phyloP scores from a whole-genome alignment of 2,113 vertebrate genomes.

The Cairina moschata region DNA sequence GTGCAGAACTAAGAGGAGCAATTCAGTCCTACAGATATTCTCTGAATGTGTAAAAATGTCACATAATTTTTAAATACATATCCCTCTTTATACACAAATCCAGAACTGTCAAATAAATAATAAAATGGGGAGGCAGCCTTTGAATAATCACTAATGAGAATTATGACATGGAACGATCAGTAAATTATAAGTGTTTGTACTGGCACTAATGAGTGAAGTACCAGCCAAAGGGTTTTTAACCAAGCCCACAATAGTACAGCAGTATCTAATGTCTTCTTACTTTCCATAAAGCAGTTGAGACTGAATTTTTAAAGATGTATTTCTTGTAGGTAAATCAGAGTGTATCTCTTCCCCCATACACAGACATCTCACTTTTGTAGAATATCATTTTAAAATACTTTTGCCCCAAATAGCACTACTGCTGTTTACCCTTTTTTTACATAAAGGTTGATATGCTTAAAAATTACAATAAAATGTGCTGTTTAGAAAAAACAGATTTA shows the following conservation, averaged over 20 bases:
- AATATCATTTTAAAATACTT: neutral
- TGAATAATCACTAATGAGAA: conserved; percentile 7
- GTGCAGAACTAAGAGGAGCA: neutral
- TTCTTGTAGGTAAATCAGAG: conserved; percentile 12
- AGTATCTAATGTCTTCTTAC: conserved; percentile 34
- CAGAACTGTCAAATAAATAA: neutral
- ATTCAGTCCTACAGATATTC: neutral
- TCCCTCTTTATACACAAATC: neutral
- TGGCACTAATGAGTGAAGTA: neutral
- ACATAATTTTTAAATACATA: neutral
- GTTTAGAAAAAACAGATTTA: neutral
- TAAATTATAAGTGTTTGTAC: conserved; percentile 48
- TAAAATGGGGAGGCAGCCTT: neutral
- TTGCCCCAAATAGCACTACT: neutral
- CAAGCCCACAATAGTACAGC: conserved; percentile 51
- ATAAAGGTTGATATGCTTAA: neutral
- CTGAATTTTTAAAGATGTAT: neutral
- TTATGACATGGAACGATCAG: conserved; percentile 16
- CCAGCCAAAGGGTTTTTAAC: conserved; percentile 30
- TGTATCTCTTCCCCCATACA: neutral
- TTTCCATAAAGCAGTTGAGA: conserved; percentile 8
- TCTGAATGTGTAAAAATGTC: neutral
- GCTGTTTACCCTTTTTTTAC: neutral
- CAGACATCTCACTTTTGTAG: neutral
- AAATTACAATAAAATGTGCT: neutral